Evolutionary conservation across 2,797 vertebrate species (phyloP).

Genomic region (Arnoldichthys spilopterus): DNA sequence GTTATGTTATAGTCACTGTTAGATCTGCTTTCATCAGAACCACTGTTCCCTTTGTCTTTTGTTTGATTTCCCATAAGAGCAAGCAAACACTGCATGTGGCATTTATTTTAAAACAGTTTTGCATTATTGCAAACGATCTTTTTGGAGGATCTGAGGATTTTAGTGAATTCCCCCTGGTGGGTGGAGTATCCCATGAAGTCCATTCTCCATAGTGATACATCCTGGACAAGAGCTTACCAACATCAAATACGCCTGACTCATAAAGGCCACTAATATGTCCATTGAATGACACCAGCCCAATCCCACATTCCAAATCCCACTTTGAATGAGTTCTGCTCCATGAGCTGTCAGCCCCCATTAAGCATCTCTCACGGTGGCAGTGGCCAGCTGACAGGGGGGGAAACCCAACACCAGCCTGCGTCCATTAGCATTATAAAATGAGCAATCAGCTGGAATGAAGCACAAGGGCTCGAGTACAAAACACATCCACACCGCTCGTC

Average conservation of each 20-base stretch:
- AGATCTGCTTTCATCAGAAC: not conserved
- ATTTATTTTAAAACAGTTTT: not conserved
- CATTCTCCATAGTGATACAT: constrained; percentile 74
- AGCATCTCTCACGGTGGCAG: constrained; percentile 81
- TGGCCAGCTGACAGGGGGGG: constrained; percentile 85
- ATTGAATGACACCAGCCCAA: constrained; percentile 81
- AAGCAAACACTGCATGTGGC: not conserved
- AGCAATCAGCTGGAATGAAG: constrained; percentile 87
- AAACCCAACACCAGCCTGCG: constrained; percentile 82
- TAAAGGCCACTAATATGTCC: constrained; percentile 80
- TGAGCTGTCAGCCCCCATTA: constrained; percentile 88
- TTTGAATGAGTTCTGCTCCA: constrained; percentile 84
- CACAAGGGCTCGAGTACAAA: constrained; percentile 81
- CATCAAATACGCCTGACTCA: constrained; percentile 77
- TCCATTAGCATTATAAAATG: constrained; percentile 91
- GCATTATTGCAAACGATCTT: too few species aligned
- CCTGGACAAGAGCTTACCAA: constrained; percentile 73
- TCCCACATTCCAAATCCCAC: constrained; percentile 83
- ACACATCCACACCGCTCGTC: constrained; percentile 75
- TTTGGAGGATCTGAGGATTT: not conserved
- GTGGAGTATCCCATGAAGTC: constrained; percentile 73
- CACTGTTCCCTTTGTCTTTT: too few species aligned
- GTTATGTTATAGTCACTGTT: not conserved
- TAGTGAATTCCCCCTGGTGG: not conserved
- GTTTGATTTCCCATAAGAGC: not conserved